Evolutionary conservation across 2,113 vertebrate genomes (phyloP).

Genomic region (Haliaeetus leucogaster): DNA sequence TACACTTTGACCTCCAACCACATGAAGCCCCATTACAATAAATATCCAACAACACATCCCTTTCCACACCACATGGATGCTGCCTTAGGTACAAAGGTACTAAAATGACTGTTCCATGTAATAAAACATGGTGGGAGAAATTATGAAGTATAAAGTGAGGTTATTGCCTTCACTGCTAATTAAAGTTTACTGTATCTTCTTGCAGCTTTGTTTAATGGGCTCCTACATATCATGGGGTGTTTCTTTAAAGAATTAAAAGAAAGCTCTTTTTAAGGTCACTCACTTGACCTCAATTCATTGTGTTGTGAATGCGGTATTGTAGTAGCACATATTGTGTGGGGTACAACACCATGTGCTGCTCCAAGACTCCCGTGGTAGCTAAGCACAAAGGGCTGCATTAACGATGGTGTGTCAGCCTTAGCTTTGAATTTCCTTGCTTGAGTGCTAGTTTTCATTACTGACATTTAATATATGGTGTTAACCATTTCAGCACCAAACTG

Average conservation of each 20-base stretch:
- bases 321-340: slow-evolving; percentile 67
- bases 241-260: slow-evolving; percentile 69
- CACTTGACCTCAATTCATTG: slow-evolving; percentile 66
- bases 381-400: slow-evolving; percentile 65
- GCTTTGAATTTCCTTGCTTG: slow-evolving; percentile 67
- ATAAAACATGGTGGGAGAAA: slow-evolving; percentile 68
- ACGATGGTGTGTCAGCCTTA: slow-evolving; percentile 61
- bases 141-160: slow-evolving; percentile 66
- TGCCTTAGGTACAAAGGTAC: slow-evolving; percentile 69
- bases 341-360: slow-evolving; percentile 69
- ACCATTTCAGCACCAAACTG: slow-evolving; percentile 25
- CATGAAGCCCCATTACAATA: slow-evolving; percentile 70
- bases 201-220: slow-evolving; percentile 68
- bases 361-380: slow-evolving; percentile 60
- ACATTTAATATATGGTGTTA: slow-evolving; percentile 43
- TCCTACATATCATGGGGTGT: slow-evolving; percentile 58
- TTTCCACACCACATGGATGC: slow-evolving; percentile 64
- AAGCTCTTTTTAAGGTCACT: slow-evolving; percentile 68
- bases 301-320: slow-evolving; percentile 63
- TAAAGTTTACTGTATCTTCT: slow-evolving; percentile 70
- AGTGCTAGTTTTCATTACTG: slow-evolving; percentile 67
- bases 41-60: slow-evolving; percentile 67
- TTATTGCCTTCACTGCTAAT: slow-evolving; percentile 69
- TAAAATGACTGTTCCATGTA: slow-evolving; percentile 67
- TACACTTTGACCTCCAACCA: slow-evolving; percentile 67